Conservation (phyloP, 2,797 vertebrate genomes). For the Scomberomorus guttatus region DNA sequence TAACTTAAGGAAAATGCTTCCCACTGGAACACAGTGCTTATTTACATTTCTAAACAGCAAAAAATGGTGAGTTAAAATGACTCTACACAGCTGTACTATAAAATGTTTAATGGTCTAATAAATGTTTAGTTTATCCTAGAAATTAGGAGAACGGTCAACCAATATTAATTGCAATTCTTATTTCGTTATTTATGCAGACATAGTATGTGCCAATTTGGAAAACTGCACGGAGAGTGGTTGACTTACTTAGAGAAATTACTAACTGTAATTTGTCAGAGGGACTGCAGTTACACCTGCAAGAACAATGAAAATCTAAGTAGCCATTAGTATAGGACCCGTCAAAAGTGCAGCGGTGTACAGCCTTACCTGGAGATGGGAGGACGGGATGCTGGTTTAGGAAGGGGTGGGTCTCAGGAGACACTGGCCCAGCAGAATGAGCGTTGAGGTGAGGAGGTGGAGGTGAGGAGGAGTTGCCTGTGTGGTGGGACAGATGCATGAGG, state of each 20-base stretch:
- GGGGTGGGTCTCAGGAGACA: slow-evolving; percentile 90
- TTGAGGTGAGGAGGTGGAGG: slow-evolving; percentile 91
- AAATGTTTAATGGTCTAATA: neutral
- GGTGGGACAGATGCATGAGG: slow-evolving; percentile 91
- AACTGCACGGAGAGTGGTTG: neutral
- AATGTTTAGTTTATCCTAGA: neutral
- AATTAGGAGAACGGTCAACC: neutral
- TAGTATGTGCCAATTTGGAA: neutral
- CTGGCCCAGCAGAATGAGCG: slow-evolving; percentile 88
- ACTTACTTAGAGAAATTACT: neutral
- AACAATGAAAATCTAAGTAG: neutral
- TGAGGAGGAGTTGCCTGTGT: slow-evolving; percentile 87
- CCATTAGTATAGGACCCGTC: neutral
- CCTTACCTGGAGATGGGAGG: slow-evolving; percentile 93
- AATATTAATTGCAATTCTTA: neutral
- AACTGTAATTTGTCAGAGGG: neutral
- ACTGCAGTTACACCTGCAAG: slow-evolving; percentile 11
- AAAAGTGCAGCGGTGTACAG: neutral
- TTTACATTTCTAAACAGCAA: neutral
- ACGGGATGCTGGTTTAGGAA: slow-evolving; percentile 96
- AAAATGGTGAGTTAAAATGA: neutral
- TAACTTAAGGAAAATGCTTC: too few species aligned
- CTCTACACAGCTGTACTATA: neutral
- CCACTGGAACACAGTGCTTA: too few species aligned
- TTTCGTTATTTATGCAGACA: neutral